Percentiles rank a stretch among this genome's conserved stretches.
phyloP scores from a whole-genome alignment of 2,797 vertebrate species.

The Cuniculus paca region DNA sequence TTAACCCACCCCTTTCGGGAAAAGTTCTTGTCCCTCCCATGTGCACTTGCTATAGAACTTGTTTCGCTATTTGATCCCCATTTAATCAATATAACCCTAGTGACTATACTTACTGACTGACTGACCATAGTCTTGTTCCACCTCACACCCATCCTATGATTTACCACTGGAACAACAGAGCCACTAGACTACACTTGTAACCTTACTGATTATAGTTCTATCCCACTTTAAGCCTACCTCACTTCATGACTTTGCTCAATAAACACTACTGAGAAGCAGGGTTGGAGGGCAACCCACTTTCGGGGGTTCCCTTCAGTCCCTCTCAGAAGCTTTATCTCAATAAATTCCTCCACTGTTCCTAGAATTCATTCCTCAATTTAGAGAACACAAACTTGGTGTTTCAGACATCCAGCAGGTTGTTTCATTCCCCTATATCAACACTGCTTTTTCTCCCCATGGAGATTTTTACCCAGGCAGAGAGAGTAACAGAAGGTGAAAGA shows the following conservation, averaged over 20 bases:
- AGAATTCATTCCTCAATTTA: background rate
- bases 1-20: background rate
- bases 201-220: background rate
- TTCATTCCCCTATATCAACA: background rate
- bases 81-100: background rate
- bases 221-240: background rate
- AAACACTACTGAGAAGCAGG: background rate
- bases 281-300: background rate
- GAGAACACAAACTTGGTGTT: background rate
- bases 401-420: background rate
- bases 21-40: background rate
- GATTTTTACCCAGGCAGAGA: conserved; percentile 59
- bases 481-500: conserved; percentile 65
- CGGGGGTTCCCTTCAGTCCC: background rate
- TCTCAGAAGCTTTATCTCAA: background rate
- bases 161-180: background rate
- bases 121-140: background rate
- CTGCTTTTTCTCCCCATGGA: background rate
- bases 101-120: background rate
- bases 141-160: background rate
- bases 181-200: background rate
- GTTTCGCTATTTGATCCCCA: background rate
- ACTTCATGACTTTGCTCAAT: background rate
- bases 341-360: background rate
- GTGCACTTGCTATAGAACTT: background rate